These are phyloP conservation scores for Sula dactylatra DNA, from an alignment of 2,113 vertebrate genomes.

Conservation along the genomic window DNA sequence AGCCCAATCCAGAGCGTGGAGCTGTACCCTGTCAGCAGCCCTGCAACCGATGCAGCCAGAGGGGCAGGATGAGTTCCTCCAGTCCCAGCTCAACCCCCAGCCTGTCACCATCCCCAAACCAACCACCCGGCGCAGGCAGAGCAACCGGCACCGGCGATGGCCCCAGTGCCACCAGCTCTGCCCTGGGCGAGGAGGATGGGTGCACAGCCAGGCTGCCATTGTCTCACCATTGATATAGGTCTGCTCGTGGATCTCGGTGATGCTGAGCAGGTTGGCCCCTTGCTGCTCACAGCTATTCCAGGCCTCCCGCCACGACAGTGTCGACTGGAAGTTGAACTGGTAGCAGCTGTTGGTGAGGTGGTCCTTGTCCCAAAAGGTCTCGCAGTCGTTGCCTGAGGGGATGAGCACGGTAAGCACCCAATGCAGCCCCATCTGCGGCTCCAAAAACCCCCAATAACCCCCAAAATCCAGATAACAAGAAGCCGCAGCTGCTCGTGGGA, in stretches of 20 bases:
- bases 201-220: neutral
- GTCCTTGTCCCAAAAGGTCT: conserved; percentile 97
- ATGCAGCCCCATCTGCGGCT: accelerated
- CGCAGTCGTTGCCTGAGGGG: conserved; percentile 79
- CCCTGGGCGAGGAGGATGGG: neutral
- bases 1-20: conserved; percentile 94
- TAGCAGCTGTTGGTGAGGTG: conserved; percentile 94
- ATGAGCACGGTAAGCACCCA: neutral
- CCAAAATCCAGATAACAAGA: neutral
- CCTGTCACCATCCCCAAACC: neutral
- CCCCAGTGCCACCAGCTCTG: neutral
- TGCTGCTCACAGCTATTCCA: conserved; percentile 94
- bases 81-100: neutral
- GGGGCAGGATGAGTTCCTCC: neutral
- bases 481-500: accelerated
- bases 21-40: conserved; percentile 89
- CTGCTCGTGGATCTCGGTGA: conserved; percentile 95
- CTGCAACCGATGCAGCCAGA: conserved; percentile 52
- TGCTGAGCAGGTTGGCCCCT: conserved; percentile 91
- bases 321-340: conserved; percentile 97
- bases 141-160: neutral
- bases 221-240: conserved; percentile 92
- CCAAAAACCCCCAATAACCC: neutral
- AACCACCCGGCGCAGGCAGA: neutral
- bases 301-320: conserved; percentile 91